Evolutionary conservation across 2,888 invertebrate genomes (phyloP).

Genomic region (Gryllus longicercus): DNA sequence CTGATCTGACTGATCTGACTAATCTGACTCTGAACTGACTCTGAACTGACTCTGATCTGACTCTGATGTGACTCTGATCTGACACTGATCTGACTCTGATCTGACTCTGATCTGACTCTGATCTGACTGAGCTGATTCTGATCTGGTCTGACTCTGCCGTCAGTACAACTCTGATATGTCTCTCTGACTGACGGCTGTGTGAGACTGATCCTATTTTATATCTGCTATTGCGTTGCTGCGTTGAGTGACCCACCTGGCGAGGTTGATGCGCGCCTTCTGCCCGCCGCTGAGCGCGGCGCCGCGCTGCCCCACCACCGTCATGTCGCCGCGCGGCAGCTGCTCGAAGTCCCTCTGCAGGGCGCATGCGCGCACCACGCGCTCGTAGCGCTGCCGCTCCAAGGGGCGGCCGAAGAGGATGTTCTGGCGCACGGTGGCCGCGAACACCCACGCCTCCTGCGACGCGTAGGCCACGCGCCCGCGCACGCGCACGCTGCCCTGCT

Average conservation of each 20-base stretch:
- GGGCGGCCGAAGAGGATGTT: constrained; percentile 79
- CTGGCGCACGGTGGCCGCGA: constrained; percentile 70
- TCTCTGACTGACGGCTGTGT: no score
- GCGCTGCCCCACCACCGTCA: constrained; percentile 75
- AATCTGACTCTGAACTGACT: no score
- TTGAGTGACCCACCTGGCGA: constrained; percentile 54
- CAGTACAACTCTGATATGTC: no score
- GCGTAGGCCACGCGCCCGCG: constrained; percentile 70
- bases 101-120: no score
- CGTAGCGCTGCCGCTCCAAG: constrained; percentile 55
- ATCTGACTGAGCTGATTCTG: no score
- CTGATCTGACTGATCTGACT: no score
- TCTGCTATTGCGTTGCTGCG: constrained; percentile 32
- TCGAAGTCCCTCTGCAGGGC: constrained; percentile 67
- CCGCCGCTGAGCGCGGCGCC: constrained; percentile 80
- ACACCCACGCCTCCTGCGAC: constrained; percentile 83
- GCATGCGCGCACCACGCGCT: constrained; percentile 59
- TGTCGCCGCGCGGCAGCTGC: constrained; percentile 71
- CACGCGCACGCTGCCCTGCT: constrained; percentile 59
- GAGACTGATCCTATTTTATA: no score
- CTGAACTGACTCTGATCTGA: no score
- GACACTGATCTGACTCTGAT: no score
- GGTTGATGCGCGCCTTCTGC: constrained; percentile 75
- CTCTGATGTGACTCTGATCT: no score
- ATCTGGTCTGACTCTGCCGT: no score